Evolutionary conservation across 2,797 vertebrate species (phyloP), one percentile per base, ranked within the genome.

Genomic region (Melanotaenia pygmaea): DNA sequence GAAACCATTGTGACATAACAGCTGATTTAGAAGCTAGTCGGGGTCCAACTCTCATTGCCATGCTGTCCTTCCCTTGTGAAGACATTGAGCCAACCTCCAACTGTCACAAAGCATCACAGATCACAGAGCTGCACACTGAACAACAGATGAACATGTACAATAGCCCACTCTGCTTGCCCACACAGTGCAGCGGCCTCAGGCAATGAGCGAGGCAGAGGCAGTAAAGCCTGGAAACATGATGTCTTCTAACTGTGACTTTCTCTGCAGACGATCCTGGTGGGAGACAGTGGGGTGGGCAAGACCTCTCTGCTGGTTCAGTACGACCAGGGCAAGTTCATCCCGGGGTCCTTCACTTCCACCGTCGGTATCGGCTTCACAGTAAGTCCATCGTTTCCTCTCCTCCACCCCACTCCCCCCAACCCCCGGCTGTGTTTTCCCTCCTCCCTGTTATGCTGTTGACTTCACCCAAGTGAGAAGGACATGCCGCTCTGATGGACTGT

Each of bases 271-370:
- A 95, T 96, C 91, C 92, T 96, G 71, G 93, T 96, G 1, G 96
- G 96, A 32, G 96, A 96, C 93, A 96, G 96, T 0, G 95, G 95
- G 0, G 96, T 96, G 84, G 96, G 96, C 54, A 97, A 97, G 92
- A 98, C 96, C 0, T 97, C 96, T 50, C 93, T 97, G 73, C 92
- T 98, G 82, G 97, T 96, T 38, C 96, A 97, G 88, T 96, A 95
- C 76, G 95, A 98, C 90, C 97, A 97, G 94, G 96, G 96, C 78
- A 97, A 97, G 88, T 97, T 97, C 91, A 92, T 96, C 74, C 81
- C 93, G 0, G 96, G 95, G 51, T 97, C 96, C 78, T 97, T 97
- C 92, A 94, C 96, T 0, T 94, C 96, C 69, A 97, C 96, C 0
- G 94, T 97, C 26, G 95, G 96, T 89, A 95, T 96, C 0, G 95